Percentiles rank a stretch among this genome's conserved stretches.
phyloP scores from a whole-genome alignment of 2,113 vertebrate species.

The Cisticola juncidis region DNA sequence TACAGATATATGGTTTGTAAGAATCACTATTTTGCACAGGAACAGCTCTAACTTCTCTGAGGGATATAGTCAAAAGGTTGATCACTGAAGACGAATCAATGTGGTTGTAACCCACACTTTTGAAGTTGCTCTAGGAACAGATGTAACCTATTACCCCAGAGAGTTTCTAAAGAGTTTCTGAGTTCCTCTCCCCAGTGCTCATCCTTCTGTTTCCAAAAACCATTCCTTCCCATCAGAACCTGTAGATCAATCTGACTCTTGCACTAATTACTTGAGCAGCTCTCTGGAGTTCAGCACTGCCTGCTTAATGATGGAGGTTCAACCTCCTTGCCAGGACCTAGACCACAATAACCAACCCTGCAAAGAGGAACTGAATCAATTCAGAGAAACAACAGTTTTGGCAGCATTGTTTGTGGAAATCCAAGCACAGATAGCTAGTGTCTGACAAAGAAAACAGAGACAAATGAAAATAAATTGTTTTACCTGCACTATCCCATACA shows the following conservation, averaged over 20 bases:
- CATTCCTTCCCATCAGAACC: not conserved
- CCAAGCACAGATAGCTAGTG: not conserved
- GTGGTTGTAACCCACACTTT: not conserved
- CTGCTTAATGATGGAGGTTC: not conserved
- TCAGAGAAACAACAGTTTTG: not conserved
- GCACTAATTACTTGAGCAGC: not conserved
- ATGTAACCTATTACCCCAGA: not conserved
- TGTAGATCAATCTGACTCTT: not conserved
- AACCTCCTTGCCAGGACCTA: not conserved
- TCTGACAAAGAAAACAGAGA: not conserved
- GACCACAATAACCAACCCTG: not conserved
- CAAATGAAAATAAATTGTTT: not conserved
- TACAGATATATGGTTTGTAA: not conserved
- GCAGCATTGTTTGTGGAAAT: not conserved
- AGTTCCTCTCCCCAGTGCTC: not conserved
- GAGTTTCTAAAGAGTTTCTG: not conserved
- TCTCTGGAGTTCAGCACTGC: not conserved
- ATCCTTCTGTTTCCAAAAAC: not conserved
- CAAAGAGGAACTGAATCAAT: not conserved
- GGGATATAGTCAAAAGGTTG: not conserved
- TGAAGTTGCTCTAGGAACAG: not conserved
- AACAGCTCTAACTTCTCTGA: not conserved
- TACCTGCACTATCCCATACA: conserved; percentile 20
- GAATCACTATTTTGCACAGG: not conserved
- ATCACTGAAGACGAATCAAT: not conserved